Evolutionary conservation across 2,888 invertebrate genomes (phyloP).

Genomic region (Nemapogon koenigi): DNA sequence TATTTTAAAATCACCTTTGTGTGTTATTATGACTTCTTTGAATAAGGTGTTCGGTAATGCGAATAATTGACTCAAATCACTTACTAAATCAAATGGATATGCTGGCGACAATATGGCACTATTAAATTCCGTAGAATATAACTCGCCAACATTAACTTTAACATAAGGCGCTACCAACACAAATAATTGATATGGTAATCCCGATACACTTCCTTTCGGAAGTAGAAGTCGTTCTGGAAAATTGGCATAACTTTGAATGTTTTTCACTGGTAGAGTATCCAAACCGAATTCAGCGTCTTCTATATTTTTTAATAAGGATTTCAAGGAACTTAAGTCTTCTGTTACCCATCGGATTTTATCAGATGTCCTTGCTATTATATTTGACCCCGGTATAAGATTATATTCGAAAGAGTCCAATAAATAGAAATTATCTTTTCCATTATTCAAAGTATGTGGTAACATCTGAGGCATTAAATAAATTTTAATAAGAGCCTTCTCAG

Average conservation of each 20-base stretch:
- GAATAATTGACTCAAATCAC: slow-evolving; percentile 50
- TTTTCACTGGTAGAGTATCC: slow-evolving; percentile 53
- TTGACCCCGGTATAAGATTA: slow-evolving; percentile 67
- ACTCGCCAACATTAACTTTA: slow-evolving; percentile 27
- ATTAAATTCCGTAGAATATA: slow-evolving; percentile 54
- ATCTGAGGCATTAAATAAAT: slow-evolving; percentile 75
- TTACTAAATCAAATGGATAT: slow-evolving; percentile 76
- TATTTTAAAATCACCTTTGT: slow-evolving; percentile 24
- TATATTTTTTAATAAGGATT: slow-evolving; percentile 65
- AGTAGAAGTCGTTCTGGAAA: slow-evolving; percentile 74
- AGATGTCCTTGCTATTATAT: slow-evolving; percentile 68
- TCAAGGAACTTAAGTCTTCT: slow-evolving; percentile 67
- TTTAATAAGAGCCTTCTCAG: slow-evolving; percentile 66
- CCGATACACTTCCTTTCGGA: slow-evolving; percentile 72
- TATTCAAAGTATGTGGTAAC: slow-evolving; percentile 56
- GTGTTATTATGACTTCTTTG: slow-evolving; percentile 36
- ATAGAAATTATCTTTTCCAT: slow-evolving; percentile 59
- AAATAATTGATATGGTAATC: slow-evolving; percentile 69
- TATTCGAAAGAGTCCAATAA: slow-evolving; percentile 66
- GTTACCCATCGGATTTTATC: slow-evolving; percentile 65
- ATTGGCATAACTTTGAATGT: slow-evolving; percentile 59
- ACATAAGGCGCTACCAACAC: slow-evolving; percentile 66
- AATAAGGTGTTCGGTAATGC: slow-evolving; percentile 41
- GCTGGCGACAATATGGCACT: slow-evolving; percentile 54
- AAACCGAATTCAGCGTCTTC: slow-evolving; percentile 62